Evolutionary conservation across 1,140 invertebrate genomes (phyloP).

Genomic region (Halotydeus destructor): DNA sequence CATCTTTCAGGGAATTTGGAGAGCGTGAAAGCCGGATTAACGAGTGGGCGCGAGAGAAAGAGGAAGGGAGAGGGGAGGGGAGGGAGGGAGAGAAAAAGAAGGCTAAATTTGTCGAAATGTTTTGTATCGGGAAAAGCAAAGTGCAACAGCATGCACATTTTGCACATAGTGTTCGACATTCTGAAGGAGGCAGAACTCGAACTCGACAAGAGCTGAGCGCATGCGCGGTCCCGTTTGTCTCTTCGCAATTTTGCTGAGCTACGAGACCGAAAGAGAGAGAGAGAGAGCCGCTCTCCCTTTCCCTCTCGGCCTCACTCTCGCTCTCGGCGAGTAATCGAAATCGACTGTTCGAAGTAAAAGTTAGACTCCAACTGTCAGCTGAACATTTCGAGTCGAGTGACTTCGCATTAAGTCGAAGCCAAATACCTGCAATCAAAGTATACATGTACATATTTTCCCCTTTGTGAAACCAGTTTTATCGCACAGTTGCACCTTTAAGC

Average conservation of each 20-base stretch:
- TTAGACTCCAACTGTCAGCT: too few relatives aligned
- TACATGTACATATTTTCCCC: too few relatives aligned
- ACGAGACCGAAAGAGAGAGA: background rate
- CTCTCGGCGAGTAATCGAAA: too few relatives aligned
- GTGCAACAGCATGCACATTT: background rate
- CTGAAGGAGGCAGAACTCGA: background rate
- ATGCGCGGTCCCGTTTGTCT: background rate
- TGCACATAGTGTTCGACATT: background rate
- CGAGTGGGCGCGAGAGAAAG: background rate
- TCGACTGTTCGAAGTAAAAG: too few relatives aligned
- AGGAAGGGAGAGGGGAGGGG: background rate
- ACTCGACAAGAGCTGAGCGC: background rate
- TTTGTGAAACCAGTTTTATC: too few relatives aligned
- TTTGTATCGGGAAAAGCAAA: background rate
- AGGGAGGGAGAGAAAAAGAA: background rate
- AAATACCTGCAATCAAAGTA: too few relatives aligned
- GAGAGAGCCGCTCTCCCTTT: background rate
- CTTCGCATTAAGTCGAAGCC: too few relatives aligned
- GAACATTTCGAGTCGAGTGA: too few relatives aligned
- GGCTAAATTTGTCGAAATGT: background rate
- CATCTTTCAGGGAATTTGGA: background rate
- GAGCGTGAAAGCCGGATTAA: background rate
- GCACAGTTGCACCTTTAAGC: too few relatives aligned
- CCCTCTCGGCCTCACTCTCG: too few relatives aligned
- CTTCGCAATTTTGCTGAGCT: background rate